phyloP scores from a whole-genome alignment of 2,888 invertebrate species.

The Incurvaria masculella region DNA sequence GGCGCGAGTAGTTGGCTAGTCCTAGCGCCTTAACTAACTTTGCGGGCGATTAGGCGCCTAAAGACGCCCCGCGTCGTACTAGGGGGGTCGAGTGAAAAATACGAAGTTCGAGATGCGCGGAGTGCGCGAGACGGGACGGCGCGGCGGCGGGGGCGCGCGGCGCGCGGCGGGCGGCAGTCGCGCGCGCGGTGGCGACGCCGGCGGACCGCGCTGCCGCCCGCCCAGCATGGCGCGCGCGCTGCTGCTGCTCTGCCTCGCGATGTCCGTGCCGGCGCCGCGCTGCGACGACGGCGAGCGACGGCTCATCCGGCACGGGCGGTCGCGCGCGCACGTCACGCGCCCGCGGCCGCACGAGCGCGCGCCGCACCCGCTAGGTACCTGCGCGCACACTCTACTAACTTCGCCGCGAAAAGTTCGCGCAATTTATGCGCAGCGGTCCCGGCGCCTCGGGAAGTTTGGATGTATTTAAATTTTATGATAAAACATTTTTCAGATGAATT shows the following conservation, averaged over 20 bases:
- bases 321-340: background rate
- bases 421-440: background rate
- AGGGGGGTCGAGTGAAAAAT: no score
- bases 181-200: background rate
- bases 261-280: background rate
- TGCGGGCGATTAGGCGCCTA: no score
- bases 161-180: background rate
- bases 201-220: background rate
- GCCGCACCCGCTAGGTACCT: background rate
- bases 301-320: background rate
- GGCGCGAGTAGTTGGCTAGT: no score
- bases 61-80: no score
- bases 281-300: background rate
- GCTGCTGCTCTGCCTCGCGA: background rate
- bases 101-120: no score
- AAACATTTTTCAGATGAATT: no score
- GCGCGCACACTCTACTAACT: background rate
- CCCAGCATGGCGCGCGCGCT: background rate
- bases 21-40: no score
- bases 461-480: background rate
- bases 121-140: background rate
- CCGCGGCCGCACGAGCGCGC: background rate
- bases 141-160: background rate
- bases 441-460: background rate
- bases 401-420: background rate